Evolutionary conservation across 2,113 vertebrate genomes (phyloP).

Genomic region (Corythornis madagascariensis): DNA sequence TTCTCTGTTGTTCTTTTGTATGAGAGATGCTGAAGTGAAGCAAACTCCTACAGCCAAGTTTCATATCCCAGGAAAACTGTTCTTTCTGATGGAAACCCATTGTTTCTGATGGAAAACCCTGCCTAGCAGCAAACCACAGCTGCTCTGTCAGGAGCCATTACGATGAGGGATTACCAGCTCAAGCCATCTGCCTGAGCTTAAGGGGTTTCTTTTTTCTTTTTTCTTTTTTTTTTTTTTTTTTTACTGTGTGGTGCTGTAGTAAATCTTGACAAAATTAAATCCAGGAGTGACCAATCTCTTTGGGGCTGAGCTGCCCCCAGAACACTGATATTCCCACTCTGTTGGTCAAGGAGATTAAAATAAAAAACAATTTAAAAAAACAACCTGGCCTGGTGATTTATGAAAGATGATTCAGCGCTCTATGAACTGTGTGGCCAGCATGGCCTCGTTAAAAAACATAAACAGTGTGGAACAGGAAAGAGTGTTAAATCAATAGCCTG

Average conservation of each 20-base stretch:
- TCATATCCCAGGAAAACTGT: conserved; percentile 1
- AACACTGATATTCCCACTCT: not conserved
- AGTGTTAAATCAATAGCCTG: not conserved
- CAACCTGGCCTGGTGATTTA: not conserved
- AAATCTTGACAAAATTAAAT: conserved; percentile 9
- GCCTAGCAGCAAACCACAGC: conserved; percentile 2
- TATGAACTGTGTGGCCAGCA: accelerated
- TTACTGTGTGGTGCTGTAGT: not conserved
- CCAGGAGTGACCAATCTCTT: not conserved
- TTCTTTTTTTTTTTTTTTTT: not conserved
- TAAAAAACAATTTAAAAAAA: not conserved
- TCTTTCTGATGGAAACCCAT: not conserved
- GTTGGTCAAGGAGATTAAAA: not conserved
- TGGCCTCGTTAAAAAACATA: not conserved
- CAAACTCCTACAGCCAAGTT: not conserved
- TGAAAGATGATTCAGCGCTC: not conserved
- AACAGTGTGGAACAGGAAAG: not conserved
- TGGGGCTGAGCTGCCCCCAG: not conserved
- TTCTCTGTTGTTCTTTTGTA: not conserved
- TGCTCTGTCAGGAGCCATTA: conserved; percentile 46
- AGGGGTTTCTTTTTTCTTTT: too few relatives aligned
- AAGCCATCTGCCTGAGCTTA: conserved; percentile 1
- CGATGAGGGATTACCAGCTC: conserved; percentile 28
- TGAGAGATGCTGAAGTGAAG: not conserved
- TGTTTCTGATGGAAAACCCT: not conserved